Base-by-base conservation (phyloP, 2,888 invertebrate species). In the Ferrisia virgata region DNA sequence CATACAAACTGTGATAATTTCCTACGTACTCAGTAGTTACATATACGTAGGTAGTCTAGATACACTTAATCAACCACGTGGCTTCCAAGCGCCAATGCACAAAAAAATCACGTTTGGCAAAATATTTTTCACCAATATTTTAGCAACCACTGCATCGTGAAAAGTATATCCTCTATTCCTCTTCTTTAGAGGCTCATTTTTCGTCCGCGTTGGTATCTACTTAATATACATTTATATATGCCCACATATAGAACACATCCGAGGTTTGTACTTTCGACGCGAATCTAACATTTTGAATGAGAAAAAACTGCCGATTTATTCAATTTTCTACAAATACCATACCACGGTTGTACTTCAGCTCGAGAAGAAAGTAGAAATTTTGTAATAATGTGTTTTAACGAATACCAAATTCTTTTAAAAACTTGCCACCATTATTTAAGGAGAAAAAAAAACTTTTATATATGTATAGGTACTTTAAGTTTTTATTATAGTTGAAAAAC, bases 291-390 rank as follows among this genome's bases (percentile, higher is more conserved):
- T n/a, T 18, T 72, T 36, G 72, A 72, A 72, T 72, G 72, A 72
- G 72, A 72, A 72, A 72, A 72, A 72, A 72, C 33, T 72, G 33
- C 72, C 72, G 72, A 72, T 72, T 72, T 72, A 72, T 72, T 72
- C 72, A 72, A 72, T 72, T 72, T 72, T 72, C n/a, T n/a, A 72
- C 72, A 33, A 72, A 72, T 33, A 72, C 13, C 33, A n/a, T 6
- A 72, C 64, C 18, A 47, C 18, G 47, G 58, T 28, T 28, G 25
- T 28, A 28, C n/a, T 33, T 72, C 13, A 15, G 33, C 15, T 28
- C n/a, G 72, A n/a, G 9, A 8, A 72, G 13, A 33, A 72, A 33
- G n/a, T 3, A 33, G 18, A 18, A 72, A 72, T 33, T 72, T 31
- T 9, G 36, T 33, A 33, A 72, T 72, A 72, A 72, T 72, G 72